Conservation (phyloP, 2,797 vertebrate genomes). For the Chrosomus eos region DNA sequence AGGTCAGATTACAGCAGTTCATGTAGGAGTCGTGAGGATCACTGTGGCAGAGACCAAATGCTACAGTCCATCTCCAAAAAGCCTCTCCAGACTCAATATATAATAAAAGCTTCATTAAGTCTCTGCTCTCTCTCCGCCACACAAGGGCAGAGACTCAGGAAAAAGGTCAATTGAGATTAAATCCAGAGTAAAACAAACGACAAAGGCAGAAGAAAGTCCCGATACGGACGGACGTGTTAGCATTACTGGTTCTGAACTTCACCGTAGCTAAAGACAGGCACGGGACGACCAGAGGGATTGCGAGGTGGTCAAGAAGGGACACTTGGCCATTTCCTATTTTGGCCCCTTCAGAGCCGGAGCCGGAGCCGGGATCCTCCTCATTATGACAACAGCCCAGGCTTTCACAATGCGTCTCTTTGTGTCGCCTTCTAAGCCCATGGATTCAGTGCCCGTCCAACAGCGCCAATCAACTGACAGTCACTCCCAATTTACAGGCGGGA, state of each 20-base stretch:
- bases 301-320: slow-evolving; percentile 32
- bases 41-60: neutral
- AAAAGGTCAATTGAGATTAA: slow-evolving; percentile 48
- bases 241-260: slow-evolving; percentile 50
- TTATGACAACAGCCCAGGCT: slow-evolving; percentile 2
- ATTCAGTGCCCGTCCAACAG: slow-evolving; percentile 18
- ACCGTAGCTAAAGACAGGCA: slow-evolving; percentile 30
- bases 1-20: neutral
- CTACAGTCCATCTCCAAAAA: neutral
- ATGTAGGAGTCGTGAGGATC: neutral
- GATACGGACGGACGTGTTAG: slow-evolving; percentile 59
- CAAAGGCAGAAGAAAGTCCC: slow-evolving; percentile 55
- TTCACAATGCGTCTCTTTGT: slow-evolving; percentile 54
- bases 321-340: slow-evolving; percentile 41
- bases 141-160: neutral
- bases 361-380: slow-evolving; percentile 42
- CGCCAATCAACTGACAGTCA: slow-evolving; percentile 24
- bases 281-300: slow-evolving; percentile 13
- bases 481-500: slow-evolving; percentile 43
- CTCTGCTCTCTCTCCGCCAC: slow-evolving; percentile 20
- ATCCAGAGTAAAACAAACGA: slow-evolving; percentile 57
- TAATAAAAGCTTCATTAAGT: neutral
- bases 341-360: neutral
- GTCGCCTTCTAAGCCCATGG: slow-evolving; percentile 38
- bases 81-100: neutral